phyloP scores from a whole-genome alignment of 2,797 vertebrate genomes.

The Sebastes vulpes region DNA sequence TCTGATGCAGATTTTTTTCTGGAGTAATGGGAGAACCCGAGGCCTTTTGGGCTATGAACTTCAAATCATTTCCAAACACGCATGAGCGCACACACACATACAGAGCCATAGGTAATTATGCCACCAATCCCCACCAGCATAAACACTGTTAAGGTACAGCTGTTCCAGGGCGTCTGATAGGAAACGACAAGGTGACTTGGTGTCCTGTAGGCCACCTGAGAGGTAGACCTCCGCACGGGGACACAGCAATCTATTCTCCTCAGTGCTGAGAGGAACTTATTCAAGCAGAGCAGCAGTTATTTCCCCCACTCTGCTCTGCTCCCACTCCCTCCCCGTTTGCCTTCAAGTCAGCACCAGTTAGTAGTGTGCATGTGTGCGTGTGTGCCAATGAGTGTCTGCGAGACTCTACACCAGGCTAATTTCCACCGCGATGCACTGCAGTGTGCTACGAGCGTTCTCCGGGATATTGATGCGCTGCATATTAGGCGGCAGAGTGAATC shows the following conservation, averaged over 20 bases:
- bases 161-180: conserved; percentile 74
- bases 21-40: conserved; percentile 33
- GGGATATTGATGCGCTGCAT: conserved; percentile 79
- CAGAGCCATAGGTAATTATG: conserved; percentile 43
- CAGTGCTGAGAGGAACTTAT: conserved; percentile 68
- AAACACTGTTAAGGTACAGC: conserved; percentile 70
- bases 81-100: conserved; percentile 25
- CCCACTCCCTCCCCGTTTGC: conserved; percentile 63
- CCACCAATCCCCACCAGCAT: conserved; percentile 56
- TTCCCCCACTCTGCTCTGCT: conserved; percentile 58
- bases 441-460: conserved; percentile 68
- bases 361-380: conserved; percentile 19
- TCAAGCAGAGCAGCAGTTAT: conserved; percentile 77
- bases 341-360: conserved; percentile 77
- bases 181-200: conserved; percentile 82
- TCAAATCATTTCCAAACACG: conserved; percentile 61
- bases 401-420: conserved; percentile 57
- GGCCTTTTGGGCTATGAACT: conserved; percentile 48
- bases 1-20: conserved; percentile 76
- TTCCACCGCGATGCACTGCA: conserved; percentile 65
- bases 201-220: conserved; percentile 82
- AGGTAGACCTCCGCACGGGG: conserved; percentile 55
- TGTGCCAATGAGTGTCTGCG: conserved; percentile 36
- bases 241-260: conserved; percentile 74
- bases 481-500: conserved; percentile 76